A percentile compares a stretch with the other conserved stretches of the same genome.
Evolutionary conservation across 2,797 vertebrate species (phyloP).

Genomic region (Ctenosaura bakeri): DNA sequence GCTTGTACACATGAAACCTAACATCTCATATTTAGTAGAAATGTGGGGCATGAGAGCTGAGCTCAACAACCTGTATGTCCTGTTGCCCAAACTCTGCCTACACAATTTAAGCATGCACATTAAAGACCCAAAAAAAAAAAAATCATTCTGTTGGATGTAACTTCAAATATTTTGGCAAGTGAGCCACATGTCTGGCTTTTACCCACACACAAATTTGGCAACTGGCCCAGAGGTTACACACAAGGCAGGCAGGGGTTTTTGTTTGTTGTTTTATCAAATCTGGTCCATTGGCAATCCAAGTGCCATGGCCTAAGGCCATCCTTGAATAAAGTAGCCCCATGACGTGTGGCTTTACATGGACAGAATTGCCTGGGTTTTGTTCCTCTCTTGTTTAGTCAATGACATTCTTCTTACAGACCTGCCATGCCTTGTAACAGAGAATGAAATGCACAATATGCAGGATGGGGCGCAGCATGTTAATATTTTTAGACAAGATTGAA

Average conservation of each 20-base stretch:
- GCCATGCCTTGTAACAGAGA: slow-evolving; percentile 3
- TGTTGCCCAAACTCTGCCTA: not conserved
- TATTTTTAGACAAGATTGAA: slow-evolving; percentile 47
- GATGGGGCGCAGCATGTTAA: slow-evolving; percentile 32
- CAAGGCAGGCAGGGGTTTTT: not conserved
- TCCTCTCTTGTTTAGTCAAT: slow-evolving; percentile 29
- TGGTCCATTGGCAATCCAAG: not conserved
- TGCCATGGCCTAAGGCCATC: not conserved
- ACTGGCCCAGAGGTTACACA: slow-evolving; percentile 8
- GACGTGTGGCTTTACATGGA: not conserved
- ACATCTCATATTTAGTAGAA: not conserved
- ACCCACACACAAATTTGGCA: slow-evolving; percentile 4
- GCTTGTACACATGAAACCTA: not conserved
- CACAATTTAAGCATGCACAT: not conserved
- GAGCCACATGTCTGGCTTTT: slow-evolving; percentile 13
- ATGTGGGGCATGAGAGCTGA: not conserved
- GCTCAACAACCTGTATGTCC: not conserved
- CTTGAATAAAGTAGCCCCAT: not conserved
- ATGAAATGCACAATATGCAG: slow-evolving; percentile 22
- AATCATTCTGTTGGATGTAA: not conserved
- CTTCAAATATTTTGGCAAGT: slow-evolving; percentile 20
- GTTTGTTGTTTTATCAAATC: not conserved
- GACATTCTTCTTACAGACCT: slow-evolving; percentile 12
- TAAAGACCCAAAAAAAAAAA: not conserved
- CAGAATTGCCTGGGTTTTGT: slow-evolving; percentile 20